A percentile compares a stretch with the other conserved stretches of the same genome.
phyloP scores from a whole-genome alignment of 2,113 vertebrate genomes.

The Antidorcas marsupialis region DNA sequence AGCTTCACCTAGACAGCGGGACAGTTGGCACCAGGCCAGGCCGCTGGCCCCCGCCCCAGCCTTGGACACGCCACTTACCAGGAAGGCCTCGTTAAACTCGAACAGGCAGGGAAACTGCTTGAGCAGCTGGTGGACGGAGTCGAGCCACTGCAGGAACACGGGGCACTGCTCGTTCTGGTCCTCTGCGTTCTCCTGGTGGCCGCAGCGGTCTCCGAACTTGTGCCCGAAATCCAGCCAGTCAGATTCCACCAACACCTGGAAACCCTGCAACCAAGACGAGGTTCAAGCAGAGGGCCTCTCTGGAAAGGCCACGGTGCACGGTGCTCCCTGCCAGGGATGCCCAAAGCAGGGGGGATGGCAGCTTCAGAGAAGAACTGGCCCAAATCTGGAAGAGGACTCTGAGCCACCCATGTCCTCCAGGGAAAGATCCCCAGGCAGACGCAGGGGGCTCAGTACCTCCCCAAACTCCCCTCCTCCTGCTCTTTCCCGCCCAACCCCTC shows the following conservation, averaged over 20 bases:
- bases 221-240: constrained; percentile 98
- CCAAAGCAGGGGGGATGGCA: background rate
- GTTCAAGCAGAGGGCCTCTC: background rate
- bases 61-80: constrained; percentile 84
- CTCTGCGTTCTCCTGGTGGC: constrained; percentile 95
- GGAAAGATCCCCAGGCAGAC: background rate
- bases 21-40: background rate
- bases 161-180: constrained; percentile 98
- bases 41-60: background rate
- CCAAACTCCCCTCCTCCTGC: background rate
- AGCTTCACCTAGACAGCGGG: constrained; percentile 90
- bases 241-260: constrained; percentile 96
- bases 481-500: background rate
- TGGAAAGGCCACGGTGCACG: rapidly evolving
- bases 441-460: background rate
- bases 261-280: constrained; percentile 83
- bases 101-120: constrained; percentile 98
- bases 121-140: constrained; percentile 96
- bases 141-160: constrained; percentile 98
- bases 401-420: background rate
- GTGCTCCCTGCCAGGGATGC: background rate
- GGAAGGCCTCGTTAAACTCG: constrained; percentile 97
- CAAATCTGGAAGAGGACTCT: background rate
- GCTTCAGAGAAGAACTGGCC: background rate
- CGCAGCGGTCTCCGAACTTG: constrained; percentile 98